Percentiles rank a stretch among this genome's conserved stretches.
phyloP scores from a whole-genome alignment of 2,113 vertebrate species.

The Rostratula benghalensis region DNA sequence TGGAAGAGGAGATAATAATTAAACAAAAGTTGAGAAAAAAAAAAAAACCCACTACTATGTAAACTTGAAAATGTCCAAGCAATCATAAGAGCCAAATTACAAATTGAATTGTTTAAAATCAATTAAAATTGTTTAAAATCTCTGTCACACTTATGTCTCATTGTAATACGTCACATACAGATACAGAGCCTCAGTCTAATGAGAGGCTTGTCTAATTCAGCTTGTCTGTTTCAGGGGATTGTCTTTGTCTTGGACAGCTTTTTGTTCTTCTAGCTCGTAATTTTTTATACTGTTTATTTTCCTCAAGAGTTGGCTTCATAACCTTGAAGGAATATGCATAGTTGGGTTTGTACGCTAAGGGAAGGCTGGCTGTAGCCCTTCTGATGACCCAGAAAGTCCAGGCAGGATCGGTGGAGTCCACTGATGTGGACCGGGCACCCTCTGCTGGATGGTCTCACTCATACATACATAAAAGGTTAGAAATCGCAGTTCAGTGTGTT shows the following conservation, averaged over 20 bases:
- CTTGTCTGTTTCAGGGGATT: neutral
- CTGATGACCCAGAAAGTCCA: accelerated
- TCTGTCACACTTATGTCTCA: neutral
- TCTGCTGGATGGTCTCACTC: neutral
- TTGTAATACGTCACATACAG: neutral
- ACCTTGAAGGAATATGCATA: neutral
- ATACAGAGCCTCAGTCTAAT: neutral
- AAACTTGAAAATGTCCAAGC: neutral
- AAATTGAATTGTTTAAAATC: neutral
- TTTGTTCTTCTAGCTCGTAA: neutral
- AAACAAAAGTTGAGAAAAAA: neutral
- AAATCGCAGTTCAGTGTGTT: neutral
- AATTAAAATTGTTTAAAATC: neutral
- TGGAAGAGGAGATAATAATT: neutral
- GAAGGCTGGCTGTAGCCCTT: neutral
- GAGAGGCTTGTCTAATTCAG: neutral
- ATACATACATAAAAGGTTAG: too few species aligned
- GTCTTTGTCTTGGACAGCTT: neutral
- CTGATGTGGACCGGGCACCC: neutral
- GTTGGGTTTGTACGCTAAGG: neutral
- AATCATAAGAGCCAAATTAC: neutral
- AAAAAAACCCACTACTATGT: accelerated
- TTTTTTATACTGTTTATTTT: neutral
- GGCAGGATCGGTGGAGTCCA: accelerated
- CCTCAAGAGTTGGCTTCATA: neutral